A percentile compares a stretch with the other conserved stretches of the same genome.
phyloP scores from a whole-genome alignment of 2,113 vertebrate genomes.

The Marmota monax region DNA sequence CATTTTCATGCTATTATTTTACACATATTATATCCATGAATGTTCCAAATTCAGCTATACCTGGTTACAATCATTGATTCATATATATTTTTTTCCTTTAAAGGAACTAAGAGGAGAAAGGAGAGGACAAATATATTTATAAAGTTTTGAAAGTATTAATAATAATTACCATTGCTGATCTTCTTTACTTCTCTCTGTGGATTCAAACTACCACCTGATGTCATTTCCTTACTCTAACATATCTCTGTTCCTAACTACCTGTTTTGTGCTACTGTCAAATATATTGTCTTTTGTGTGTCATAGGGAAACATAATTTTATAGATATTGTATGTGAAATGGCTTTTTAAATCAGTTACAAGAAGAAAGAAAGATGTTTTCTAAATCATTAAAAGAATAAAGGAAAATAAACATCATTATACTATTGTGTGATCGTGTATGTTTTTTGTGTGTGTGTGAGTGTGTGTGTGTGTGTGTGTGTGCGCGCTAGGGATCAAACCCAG shows the following conservation, averaged over 20 bases:
- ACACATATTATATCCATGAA: neutral
- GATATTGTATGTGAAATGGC: neutral
- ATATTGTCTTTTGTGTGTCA: conserved; percentile 3
- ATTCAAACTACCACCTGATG: neutral
- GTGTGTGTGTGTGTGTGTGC: too few species aligned
- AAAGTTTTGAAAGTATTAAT: neutral
- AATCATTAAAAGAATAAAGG: conserved; percentile 20
- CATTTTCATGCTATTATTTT: neutral
- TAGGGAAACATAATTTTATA: neutral
- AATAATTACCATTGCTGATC: neutral
- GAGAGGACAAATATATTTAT: conserved; percentile 18
- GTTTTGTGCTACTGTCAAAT: neutral
- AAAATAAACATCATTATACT: neutral
- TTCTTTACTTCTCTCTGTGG: neutral
- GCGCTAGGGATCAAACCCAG: too few species aligned
- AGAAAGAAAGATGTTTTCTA: neutral
- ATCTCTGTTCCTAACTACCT: neutral
- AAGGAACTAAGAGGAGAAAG: neutral
- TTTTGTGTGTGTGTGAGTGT: too few species aligned
- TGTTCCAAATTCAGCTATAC: neutral
- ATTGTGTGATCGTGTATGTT: too few species aligned
- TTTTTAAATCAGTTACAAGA: conserved; percentile 43
- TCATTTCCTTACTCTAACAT: neutral
- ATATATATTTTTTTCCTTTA: conserved; percentile 3
- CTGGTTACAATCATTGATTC: neutral